Evolutionary conservation across 2,797 vertebrate species (phyloP).

Genomic region (Anguilla anguilla): DNA sequence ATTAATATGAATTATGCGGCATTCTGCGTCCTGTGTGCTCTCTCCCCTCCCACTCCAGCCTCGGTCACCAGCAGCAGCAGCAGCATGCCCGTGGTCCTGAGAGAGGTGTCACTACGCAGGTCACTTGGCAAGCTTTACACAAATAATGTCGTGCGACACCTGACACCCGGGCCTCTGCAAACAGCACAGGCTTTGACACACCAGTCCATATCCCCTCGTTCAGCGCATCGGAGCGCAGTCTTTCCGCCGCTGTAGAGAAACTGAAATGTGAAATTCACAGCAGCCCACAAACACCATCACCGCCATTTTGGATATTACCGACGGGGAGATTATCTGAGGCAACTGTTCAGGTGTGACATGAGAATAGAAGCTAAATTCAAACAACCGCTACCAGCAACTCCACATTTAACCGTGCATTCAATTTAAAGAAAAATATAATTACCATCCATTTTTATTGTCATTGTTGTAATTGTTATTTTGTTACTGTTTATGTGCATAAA

Average conservation of each 20-base stretch:
- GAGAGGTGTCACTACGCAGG: slow-evolving; percentile 21
- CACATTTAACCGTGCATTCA: neutral
- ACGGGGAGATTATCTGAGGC: neutral
- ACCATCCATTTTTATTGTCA: neutral
- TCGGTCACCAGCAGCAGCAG: neutral
- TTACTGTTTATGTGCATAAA: neutral
- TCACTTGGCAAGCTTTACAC: slow-evolving; percentile 36
- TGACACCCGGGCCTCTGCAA: neutral
- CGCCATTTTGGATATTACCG: neutral
- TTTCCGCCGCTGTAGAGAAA: neutral
- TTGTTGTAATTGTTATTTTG: neutral
- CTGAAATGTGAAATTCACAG: neutral
- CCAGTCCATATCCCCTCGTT: neutral
- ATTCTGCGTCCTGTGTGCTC: neutral
- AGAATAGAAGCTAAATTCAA: neutral
- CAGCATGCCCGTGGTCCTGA: neutral
- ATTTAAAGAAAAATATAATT: neutral
- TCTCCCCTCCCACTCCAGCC: neutral
- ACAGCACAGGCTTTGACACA: neutral
- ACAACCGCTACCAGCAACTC: neutral
- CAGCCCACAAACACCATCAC: neutral
- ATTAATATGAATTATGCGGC: neutral
- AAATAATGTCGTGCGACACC: slow-evolving; percentile 23
- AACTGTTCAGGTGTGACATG: neutral
- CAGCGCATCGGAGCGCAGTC: neutral